These are phyloP conservation scores for Cinclus mexicanus DNA, from an alignment of 2,113 vertebrate species.

Conservation along the genomic window DNA sequence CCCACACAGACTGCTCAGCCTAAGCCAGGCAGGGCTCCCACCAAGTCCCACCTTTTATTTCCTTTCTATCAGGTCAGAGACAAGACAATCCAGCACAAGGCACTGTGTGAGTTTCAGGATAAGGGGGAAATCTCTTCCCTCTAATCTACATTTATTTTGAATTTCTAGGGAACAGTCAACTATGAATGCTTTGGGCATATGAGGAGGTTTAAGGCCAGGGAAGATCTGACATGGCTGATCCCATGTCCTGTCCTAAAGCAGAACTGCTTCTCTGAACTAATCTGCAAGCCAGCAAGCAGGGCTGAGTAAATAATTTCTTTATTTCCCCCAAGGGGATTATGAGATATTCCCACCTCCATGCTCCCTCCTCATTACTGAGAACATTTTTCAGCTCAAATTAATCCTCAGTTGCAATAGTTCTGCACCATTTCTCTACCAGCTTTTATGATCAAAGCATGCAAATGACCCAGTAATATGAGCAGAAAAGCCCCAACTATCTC, in stretches of 20 bases:
- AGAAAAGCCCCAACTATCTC: background rate
- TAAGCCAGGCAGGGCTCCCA: background rate
- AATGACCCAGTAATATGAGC: background rate
- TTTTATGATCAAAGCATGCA: conserved; percentile 19
- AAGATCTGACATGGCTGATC: background rate
- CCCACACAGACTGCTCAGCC: background rate
- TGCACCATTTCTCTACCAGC: background rate
- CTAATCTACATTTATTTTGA: too few species aligned
- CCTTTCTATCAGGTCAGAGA: background rate
- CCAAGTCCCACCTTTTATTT: background rate
- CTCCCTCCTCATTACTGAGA: background rate
- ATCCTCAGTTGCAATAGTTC: conserved; percentile 8
- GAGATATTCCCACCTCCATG: accelerated
- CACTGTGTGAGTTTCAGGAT: background rate
- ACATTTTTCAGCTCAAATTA: background rate
- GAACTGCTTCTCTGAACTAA: background rate
- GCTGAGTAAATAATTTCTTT: background rate
- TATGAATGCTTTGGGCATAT: background rate
- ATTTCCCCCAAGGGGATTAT: background rate
- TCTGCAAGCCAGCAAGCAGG: background rate
- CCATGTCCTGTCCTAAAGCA: background rate
- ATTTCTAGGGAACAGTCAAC: background rate
- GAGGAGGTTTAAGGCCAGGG: background rate
- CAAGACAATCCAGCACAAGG: background rate
- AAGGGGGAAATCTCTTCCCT: background rate